Evolutionary conservation across 2,113 vertebrate genomes (phyloP), one percentile per base, ranked within the genome.

Genomic region (rat (Rattus norvegicus)): DNA sequence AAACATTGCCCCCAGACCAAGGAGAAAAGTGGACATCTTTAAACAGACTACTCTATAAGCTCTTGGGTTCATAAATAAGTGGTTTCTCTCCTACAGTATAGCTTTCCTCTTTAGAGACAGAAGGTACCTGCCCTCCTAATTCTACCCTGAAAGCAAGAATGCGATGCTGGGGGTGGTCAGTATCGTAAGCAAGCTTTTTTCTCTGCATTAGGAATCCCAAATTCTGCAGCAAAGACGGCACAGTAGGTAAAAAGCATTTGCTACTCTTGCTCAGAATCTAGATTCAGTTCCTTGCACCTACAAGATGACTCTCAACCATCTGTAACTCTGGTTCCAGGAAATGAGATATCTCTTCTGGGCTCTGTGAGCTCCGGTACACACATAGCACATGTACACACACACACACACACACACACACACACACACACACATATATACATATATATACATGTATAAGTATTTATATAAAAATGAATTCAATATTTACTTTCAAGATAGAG

Each of bases 401-500:
- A 83, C 19, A 56, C 3, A 80, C 12, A 33, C 14, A 52, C 7
- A 28, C 63, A 65, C 30, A 69, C 67, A 69, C 17, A 63, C 19
- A 20, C 61, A 63, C 61, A 63, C 61, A 63, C 19, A 20, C 56
- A 59, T 16, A 59, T 16, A 9, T 16, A 9, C 0, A 67, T 9
- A 67, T 14, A 59, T 16, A 59, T 16, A 9, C 8, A 9, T 0
- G 28, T 9, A 67, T 14, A 77, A 5, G 1, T 43, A 12, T 39
- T 24, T 43, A 84, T 43, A 63, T 59, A 47, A 47, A 59, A 39
- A 90, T n/a, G 4, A 56, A 92, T 2, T 22, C 79, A 80, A 52
- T 5, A 54, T 86, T 93, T 92, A 47, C 12, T 54, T 92, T 96
- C 13, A 96, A 43, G 16, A 89, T 43, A 85, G 88, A 63, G 54